phyloP scores from a whole-genome alignment of 2,888 invertebrate species.

The Subacronicta megacephala region DNA sequence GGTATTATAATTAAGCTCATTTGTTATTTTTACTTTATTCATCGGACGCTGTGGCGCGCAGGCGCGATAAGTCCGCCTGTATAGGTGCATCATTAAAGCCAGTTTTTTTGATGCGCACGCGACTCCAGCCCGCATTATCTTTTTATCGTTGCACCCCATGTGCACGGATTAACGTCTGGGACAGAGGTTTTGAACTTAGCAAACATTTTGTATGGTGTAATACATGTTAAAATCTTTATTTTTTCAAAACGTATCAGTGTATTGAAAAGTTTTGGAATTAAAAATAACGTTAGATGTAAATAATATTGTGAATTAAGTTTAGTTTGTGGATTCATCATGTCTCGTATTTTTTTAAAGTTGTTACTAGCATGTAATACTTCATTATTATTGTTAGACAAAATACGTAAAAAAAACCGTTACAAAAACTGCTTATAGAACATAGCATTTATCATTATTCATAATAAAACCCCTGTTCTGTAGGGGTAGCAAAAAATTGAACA shows the following conservation, averaged over 20 bases:
- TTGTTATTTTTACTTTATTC: constrained; percentile 75
- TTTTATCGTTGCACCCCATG: constrained; percentile 89
- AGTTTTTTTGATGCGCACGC: constrained; percentile 86
- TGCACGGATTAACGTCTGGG: constrained; percentile 75
- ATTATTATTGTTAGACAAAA: no score
- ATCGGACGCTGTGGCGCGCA: constrained; percentile 71
- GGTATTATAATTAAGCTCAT: constrained; percentile 88
- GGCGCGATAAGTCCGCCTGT: constrained; percentile 86
- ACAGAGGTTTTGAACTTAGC: constrained; percentile 71
- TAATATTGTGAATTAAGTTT: no score
- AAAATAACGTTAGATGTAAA: no score
- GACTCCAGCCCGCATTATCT: constrained; percentile 86
- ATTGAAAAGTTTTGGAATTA: no score
- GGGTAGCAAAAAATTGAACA: constrained; percentile 45
- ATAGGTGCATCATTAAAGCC: constrained; percentile 87
- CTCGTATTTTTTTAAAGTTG: no score
- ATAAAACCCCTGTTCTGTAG: constrained; percentile 11
- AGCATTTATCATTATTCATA: background rate
- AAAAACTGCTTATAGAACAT: constrained; percentile 5
- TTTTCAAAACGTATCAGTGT: no score
- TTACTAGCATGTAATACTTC: no score
- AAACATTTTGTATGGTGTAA: constrained; percentile 7
- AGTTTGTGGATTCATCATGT: no score
- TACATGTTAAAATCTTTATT: background rate
- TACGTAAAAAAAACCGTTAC: constrained; percentile 9